Evolutionary conservation across 2,113 vertebrate genomes (phyloP).

Genomic region (Hippocampus mohnikei): DNA sequence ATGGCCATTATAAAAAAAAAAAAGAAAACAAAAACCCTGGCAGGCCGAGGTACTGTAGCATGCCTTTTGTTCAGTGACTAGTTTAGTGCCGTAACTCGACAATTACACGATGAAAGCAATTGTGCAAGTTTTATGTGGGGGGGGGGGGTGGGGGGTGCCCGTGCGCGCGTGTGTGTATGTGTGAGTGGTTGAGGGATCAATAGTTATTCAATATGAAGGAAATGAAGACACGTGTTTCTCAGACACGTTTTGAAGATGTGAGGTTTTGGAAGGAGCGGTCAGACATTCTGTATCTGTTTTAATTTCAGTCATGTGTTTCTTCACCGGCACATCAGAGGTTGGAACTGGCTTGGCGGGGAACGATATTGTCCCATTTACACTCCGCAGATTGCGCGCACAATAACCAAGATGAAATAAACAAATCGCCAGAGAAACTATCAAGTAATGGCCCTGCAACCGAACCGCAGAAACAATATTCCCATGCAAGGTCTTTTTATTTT

Average conservation of each 20-base stretch:
- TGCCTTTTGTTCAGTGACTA: conserved; percentile 71
- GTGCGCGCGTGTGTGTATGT: no score
- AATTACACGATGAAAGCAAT: conserved; percentile 59
- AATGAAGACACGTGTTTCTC: conserved; percentile 25
- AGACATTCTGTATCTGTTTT: conserved; percentile 35
- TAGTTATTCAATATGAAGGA: conserved; percentile 46
- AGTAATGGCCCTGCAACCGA: conserved; percentile 6
- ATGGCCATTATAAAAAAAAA: conserved; percentile 35
- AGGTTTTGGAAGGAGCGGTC: conserved; percentile 30
- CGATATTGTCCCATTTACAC: conserved; percentile 36
- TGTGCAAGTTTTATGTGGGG: conserved; percentile 20
- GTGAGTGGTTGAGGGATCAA: conserved; percentile 22
- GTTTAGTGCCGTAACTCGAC: conserved; percentile 56
- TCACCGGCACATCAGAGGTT: conserved; percentile 35
- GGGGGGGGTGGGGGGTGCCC: background rate
- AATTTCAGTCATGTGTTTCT: conserved; percentile 34
- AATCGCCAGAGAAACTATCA: conserved; percentile 13
- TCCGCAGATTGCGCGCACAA: conserved; percentile 34
- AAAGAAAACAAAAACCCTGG: conserved; percentile 38
- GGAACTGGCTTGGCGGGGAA: conserved; percentile 39
- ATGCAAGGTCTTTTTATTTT: conserved; percentile 21
- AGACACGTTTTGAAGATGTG: conserved; percentile 33
- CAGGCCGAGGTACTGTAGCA: conserved; percentile 68
- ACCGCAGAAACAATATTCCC: conserved; percentile 21
- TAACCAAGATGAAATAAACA: conserved; percentile 28